These are phyloP conservation scores for Falco biarmicus DNA, from an alignment of 2,797 vertebrate species.

Conservation along the genomic window DNA sequence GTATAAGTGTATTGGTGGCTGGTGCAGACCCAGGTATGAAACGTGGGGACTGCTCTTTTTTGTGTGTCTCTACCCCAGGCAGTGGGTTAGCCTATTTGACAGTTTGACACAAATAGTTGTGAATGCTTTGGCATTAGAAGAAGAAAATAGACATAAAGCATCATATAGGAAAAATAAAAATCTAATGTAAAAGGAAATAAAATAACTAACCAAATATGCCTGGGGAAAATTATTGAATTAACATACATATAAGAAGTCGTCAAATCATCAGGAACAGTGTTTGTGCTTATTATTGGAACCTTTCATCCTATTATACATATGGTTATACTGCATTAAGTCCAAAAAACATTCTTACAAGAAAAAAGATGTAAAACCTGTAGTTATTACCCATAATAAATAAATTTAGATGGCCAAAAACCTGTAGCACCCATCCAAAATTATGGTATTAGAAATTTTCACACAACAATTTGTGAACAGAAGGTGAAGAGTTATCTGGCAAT, in stretches of 20 bases:
- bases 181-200: slow-evolving; percentile 1
- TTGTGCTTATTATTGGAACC: not conserved
- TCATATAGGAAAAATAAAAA: not conserved
- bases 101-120: not conserved
- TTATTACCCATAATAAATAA: not conserved
- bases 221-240: not conserved
- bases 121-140: not conserved
- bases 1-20: accelerated
- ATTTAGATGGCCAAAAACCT: not conserved
- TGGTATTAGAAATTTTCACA: not conserved
- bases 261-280: not conserved
- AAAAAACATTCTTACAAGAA: not conserved
- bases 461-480: not conserved
- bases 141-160: not conserved
- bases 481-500: not conserved
- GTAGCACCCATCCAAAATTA: not conserved
- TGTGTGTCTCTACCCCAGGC: not conserved
- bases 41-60: not conserved
- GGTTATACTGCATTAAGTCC: not conserved
- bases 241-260: not conserved
- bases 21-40: not conserved
- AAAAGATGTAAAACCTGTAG: not conserved
- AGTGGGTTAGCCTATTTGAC: too few relatives aligned
- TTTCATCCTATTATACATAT: not conserved
- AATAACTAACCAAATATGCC: not conserved